Evolutionary conservation across 2,888 invertebrate species (phyloP).

Genomic region (Heliconius cydno): DNA sequence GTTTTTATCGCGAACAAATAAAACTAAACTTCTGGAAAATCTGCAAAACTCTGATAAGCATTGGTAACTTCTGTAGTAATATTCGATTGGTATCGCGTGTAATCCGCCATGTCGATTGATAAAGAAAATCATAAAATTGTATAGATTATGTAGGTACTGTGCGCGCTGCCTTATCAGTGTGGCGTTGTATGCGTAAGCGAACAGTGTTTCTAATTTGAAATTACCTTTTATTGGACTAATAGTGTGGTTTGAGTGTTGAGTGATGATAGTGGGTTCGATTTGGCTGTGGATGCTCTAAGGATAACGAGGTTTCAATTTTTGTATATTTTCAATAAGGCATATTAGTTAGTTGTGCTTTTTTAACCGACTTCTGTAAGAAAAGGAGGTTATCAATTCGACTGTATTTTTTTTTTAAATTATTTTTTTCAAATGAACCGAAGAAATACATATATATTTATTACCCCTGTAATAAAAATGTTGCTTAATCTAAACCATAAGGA

Average conservation of each 20-base stretch:
- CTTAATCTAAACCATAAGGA: too few species aligned
- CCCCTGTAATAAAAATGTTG: too few species aligned
- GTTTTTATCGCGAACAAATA: conserved; percentile 39
- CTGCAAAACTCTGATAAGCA: conserved; percentile 32
- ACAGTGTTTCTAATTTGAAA: conserved; percentile 29
- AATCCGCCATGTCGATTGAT: conserved; percentile 80
- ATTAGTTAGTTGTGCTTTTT: neutral
- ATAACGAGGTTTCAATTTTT: neutral
- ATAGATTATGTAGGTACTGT: conserved; percentile 69
- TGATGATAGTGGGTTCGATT: conserved; percentile 2
- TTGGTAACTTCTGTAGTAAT: conserved; percentile 48
- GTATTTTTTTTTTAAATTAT: too few species aligned
- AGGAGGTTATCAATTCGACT: too few species aligned
- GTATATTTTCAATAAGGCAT: neutral
- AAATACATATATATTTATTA: neutral
- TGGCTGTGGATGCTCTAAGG: neutral
- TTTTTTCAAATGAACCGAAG: neutral
- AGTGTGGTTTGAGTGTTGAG: conserved; percentile 25
- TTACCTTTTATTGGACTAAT: conserved; percentile 31
- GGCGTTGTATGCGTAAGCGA: conserved; percentile 33
- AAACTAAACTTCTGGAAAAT: conserved; percentile 44
- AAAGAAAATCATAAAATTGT: conserved; percentile 77
- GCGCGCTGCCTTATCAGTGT: conserved; percentile 52
- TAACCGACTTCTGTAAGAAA: too few species aligned
- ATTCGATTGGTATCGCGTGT: conserved; percentile 75